phyloP scores from a whole-genome alignment of 2,113 vertebrate genomes.

The Cinclus cinclus region DNA sequence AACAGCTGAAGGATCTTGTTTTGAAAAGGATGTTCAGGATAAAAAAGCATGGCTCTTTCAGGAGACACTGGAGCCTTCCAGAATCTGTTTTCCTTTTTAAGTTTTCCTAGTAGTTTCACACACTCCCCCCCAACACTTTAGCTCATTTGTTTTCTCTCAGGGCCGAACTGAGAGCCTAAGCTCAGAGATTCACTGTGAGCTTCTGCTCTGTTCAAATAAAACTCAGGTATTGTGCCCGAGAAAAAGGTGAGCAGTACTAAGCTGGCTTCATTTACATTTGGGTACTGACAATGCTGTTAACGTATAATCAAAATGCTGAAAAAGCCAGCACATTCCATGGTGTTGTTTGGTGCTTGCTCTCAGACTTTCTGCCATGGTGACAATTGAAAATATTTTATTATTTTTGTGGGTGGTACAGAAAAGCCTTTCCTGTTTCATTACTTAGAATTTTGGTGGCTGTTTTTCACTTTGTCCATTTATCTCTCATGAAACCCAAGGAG shows the following conservation, averaged over 20 bases:
- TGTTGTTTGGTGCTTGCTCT: constrained; percentile 49
- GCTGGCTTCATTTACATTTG: not conserved
- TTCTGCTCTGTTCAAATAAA: not conserved
- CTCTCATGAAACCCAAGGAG: constrained; percentile 58
- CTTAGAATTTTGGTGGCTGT: constrained; percentile 2
- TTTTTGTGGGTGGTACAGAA: not conserved
- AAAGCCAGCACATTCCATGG: not conserved
- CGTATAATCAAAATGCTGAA: not conserved
- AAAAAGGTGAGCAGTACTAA: constrained; percentile 13
- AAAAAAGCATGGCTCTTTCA: not conserved
- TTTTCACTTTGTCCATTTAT: constrained; percentile 34
- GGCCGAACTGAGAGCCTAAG: not conserved
- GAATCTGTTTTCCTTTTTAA: not conserved
- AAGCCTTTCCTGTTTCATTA: constrained; percentile 15
- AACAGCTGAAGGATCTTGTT: constrained; percentile 12
- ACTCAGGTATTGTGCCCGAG: not conserved
- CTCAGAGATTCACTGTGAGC: not conserved
- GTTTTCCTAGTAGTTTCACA: not conserved
- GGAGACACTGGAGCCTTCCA: not conserved
- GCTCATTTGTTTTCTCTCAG: not conserved
- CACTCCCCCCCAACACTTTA: not conserved
- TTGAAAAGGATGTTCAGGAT: constrained; percentile 10
- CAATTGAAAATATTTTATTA: not conserved
- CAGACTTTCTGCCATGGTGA: constrained; percentile 12
- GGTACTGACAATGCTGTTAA: constrained; percentile 3